Evolutionary conservation across 1,140 invertebrate species (phyloP), one percentile per base, ranked within the genome.

Genomic region (Cydia splendana): DNA sequence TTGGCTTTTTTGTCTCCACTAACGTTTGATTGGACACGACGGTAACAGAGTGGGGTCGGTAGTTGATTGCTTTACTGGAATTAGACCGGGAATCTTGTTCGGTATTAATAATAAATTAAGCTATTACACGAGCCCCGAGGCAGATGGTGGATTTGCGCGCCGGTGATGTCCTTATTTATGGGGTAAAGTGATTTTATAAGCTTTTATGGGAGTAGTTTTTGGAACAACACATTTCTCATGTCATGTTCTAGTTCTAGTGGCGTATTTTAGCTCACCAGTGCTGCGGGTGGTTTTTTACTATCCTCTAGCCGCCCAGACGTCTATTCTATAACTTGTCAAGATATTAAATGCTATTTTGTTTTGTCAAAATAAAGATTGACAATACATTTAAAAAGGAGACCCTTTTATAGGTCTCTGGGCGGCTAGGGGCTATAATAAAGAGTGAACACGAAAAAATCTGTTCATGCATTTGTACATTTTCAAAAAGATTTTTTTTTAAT

Each of bases 1-100:
- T 38, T 67, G 28, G 65, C 34, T 34, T 71, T 71, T 71, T 71
- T 71, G 28, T 38, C 34, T 18, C 30, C 13, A 67, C 65, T 18
- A 69, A 67, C 57, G 15, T 76, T 80, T 80, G 76, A 78, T 80
- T 80, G 75, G 77, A 81, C 71, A 79, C 76, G 76, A 78, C 78
- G 76, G 78, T 79, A 53, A 78, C 76, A 71, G 30, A 71, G 67
- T 71, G 67, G 34, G 67, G 67, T 71, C 67, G 34, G 67, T 71
- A 71, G 67, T 71, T 71, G 67, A 71, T 71, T 71, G 67, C 67
- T 71, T 71, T 71, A 65, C 34, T 48, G 30, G 73, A 75, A 73
- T 65, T 67, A 75, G 45, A 74, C 73, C 65, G 24, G 73, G 67
- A 71, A 20, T 71, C 67, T 71, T 71, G 67, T 71, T 71, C 67